These are phyloP conservation scores for Hirtodrosophila histrioides DNA, from an alignment of 2,888 invertebrate genomes.

Conservation along the genomic window DNA sequence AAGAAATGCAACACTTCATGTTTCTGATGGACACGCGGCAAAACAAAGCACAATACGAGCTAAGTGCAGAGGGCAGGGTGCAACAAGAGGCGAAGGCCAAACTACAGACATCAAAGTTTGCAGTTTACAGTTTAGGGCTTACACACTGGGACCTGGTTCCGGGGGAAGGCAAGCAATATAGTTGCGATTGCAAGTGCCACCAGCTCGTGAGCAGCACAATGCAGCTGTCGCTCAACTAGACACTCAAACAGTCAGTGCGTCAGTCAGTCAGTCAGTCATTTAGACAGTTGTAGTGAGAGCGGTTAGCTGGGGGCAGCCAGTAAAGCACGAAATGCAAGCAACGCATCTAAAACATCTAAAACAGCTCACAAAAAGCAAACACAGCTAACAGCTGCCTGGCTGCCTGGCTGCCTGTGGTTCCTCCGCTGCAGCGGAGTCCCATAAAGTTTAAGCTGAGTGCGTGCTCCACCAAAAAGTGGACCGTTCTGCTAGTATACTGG, in stretches of 20 bases:
- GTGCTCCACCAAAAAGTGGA: constrained; percentile 33
- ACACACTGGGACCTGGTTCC: constrained; percentile 35
- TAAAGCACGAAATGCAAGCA: constrained; percentile 50
- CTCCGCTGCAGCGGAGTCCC: constrained; percentile 19
- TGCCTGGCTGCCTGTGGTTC: constrained; percentile 5
- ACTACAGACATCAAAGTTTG: constrained; percentile 62
- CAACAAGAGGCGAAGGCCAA: constrained; percentile 35
- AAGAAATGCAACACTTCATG: constrained; percentile 51
- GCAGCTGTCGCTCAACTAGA: constrained; percentile 55
- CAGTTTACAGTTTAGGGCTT: constrained; percentile 25
- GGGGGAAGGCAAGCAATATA: constrained; percentile 32
- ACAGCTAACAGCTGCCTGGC: constrained; percentile 27
- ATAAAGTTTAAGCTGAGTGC: constrained; percentile 47
- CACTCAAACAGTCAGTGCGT: constrained; percentile 19
- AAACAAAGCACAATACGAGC: constrained; percentile 34
- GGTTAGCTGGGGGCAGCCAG: constrained; percentile 36
- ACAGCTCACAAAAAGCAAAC: constrained; percentile 33
- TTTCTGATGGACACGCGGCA: constrained; percentile 54
- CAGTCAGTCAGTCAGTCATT: constrained; percentile 8
- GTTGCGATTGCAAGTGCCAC: constrained; percentile 46
- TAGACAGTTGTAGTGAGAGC: not conserved
- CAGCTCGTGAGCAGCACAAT: constrained; percentile 32
- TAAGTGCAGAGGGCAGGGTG: constrained; percentile 8
- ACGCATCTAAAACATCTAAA: constrained; percentile 51
- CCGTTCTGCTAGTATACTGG: constrained; percentile 12